Conservation (phyloP, 2,888 invertebrate species). For the Stictocephala bisonia region DNA sequence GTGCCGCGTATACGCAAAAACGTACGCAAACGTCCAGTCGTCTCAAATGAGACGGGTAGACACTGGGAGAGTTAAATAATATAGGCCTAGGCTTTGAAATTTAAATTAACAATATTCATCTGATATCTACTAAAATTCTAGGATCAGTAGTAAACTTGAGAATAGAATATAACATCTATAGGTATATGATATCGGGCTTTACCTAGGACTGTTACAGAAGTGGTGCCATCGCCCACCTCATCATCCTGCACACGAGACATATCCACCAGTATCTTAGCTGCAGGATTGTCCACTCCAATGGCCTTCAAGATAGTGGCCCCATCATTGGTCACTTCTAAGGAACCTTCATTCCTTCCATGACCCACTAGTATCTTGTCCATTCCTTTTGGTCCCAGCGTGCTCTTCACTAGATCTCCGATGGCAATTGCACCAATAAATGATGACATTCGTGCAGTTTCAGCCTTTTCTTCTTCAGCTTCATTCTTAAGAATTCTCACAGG, state of each 20-base stretch:
- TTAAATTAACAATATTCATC: too few relatives aligned
- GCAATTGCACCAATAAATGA: constrained; percentile 99
- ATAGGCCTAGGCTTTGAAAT: too few relatives aligned
- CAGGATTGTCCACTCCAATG: constrained; percentile 98
- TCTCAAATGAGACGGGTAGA: too few relatives aligned
- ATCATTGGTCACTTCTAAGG: constrained; percentile 98
- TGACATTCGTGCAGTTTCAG: constrained; percentile 96
- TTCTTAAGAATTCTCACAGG: constrained; percentile 94
- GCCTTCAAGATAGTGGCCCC: constrained; percentile 98
- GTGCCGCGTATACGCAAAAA: too few relatives aligned
- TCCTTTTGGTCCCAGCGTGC: constrained; percentile 98
- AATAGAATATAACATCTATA: too few relatives aligned
- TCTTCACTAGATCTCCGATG: constrained; percentile 97
- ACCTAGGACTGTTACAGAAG: constrained; percentile 95
- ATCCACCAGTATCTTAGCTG: constrained; percentile 98
- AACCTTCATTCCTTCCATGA: constrained; percentile 70
- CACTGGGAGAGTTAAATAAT: too few relatives aligned
- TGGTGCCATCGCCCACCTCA: constrained; percentile 99
- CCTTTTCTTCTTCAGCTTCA: constrained; percentile 98
- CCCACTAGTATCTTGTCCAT: constrained; percentile 95
- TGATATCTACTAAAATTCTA: too few relatives aligned
- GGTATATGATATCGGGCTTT: too few relatives aligned
- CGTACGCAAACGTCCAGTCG: too few relatives aligned
- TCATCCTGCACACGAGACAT: constrained; percentile 99
- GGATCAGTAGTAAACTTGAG: too few relatives aligned